phyloP scores from a whole-genome alignment of 1,140 invertebrate species.

The Saccostrea echinata region DNA sequence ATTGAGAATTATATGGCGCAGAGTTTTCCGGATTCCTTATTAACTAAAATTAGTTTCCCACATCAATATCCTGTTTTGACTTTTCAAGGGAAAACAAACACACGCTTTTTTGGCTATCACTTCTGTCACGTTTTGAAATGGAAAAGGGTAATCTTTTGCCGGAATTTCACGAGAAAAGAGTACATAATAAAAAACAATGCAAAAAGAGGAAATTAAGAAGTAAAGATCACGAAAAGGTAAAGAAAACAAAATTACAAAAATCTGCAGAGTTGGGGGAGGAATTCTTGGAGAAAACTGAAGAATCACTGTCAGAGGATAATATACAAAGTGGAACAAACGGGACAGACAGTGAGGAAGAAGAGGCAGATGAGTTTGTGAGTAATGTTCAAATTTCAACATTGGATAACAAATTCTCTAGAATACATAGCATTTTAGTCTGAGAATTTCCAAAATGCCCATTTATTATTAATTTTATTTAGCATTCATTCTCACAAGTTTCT shows the following conservation, averaged over 20 bases:
- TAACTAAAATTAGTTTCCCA: neutral
- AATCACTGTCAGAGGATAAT: neutral
- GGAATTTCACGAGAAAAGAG: neutral
- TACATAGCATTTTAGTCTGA: no score
- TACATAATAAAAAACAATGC: neutral
- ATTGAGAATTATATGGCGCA: no score
- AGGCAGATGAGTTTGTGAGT: constrained; percentile 56
- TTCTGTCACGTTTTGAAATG: neutral
- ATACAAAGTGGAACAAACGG: constrained; percentile 33
- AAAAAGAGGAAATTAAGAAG: neutral
- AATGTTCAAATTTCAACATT: neutral
- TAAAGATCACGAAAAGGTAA: constrained; percentile 7
- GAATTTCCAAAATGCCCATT: no score
- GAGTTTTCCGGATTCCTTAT: neutral
- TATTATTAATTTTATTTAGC: no score
- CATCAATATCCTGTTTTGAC: neutral
- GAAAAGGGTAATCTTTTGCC: neutral
- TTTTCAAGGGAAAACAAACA: neutral
- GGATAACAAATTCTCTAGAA: no score
- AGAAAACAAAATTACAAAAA: neutral
- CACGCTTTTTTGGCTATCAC: neutral
- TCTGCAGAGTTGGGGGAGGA: neutral
- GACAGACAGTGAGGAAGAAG: constrained; percentile 44
- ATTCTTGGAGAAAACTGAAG: neutral
- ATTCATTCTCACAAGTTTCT: no score